Evolutionary conservation across 2,888 invertebrate genomes (phyloP), one percentile per base, ranked within the genome.

Genomic region (Drosophila peninsularis): DNA sequence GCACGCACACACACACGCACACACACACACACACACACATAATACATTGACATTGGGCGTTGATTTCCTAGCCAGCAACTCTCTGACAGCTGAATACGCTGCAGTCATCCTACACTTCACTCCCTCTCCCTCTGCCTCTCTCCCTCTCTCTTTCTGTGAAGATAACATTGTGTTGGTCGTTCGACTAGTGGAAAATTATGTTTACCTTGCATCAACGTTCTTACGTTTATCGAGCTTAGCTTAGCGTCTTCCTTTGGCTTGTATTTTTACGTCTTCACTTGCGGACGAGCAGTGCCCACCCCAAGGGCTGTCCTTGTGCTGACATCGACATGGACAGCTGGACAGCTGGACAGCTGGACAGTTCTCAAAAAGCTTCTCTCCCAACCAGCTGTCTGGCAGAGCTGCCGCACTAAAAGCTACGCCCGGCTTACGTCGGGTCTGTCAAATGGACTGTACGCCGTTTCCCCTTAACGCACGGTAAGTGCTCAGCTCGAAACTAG

Each of bases 111-210:
- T 19, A 32, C 47, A 19, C 14, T 24, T n/a, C 5, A 44, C 24
- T 21, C 42, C 4, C 39, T 17, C 19, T 19, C 19, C 0, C 41
- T 41, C 17, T 5, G 5, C n/a, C 17, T 41, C 17, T 14, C 21
- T 21, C 13, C 1, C 6, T 13, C 13, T 21, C 7, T 42, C 21
- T 21, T 21, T 13, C 19, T 13, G 13, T 41, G 5, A n/a, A 60
- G 44, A 64, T 36, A 61, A 41, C 45, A 57, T 65, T 49, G 21
- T 67, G 24, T 44, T 57, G 45, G 49, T 65, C 62, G 74, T 81
- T 80, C 71, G 71, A 71, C 66, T 62, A 62, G 80, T 72, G 69
- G 54, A 71, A 88, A 85, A 82, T 82, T 73, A 82, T 82, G 82
- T 82, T 88, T 88, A 88, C 86, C 80, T 80, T 82, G 75, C 63